Conservation (phyloP, 2,797 vertebrate species). For the Hozukius guyotensis region DNA sequence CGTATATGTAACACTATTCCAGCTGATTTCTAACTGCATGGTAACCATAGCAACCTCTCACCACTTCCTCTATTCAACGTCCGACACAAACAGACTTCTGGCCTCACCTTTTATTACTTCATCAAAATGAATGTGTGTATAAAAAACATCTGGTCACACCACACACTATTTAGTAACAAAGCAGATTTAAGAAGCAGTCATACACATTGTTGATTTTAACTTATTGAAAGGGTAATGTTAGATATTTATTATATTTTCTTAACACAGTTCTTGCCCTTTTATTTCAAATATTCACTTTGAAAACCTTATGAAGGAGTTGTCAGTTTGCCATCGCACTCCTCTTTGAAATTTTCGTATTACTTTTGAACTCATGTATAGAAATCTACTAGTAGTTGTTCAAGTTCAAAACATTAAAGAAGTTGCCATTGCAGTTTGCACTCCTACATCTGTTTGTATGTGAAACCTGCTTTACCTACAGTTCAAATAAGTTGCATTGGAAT, state of each 20-base stretch:
- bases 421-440: background rate
- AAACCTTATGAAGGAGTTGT: background rate
- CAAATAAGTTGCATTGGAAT: background rate
- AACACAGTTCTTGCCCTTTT: background rate
- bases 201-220: background rate
- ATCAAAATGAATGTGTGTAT: background rate
- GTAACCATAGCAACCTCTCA: background rate
- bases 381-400: background rate
- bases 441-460: background rate
- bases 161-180: background rate
- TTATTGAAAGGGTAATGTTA: background rate
- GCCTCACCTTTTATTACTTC: background rate
- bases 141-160: background rate
- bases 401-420: background rate
- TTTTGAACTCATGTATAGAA: background rate
- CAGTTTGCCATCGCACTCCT: background rate
- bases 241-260: background rate
- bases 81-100: background rate
- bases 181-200: background rate
- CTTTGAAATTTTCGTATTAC: background rate
- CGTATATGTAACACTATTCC: too few relatives aligned
- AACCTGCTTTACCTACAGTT: background rate
- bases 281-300: background rate
- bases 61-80: background rate
- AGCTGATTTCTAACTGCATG: background rate